phyloP scores from a whole-genome alignment of 2,113 vertebrate species.

The Boulengeromyrus knoepffleri region DNA sequence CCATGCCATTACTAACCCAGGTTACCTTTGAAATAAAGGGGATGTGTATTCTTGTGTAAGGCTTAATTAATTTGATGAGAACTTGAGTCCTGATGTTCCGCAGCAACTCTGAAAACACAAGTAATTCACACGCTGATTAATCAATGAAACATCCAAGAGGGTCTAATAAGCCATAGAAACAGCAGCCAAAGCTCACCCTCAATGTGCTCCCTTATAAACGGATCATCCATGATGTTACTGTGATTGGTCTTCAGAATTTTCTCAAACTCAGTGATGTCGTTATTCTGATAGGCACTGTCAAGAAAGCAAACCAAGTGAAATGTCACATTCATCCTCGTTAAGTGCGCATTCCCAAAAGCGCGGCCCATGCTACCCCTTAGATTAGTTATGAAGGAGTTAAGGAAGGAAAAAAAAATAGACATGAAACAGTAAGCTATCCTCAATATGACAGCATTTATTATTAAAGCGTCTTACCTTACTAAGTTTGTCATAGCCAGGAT shows the following conservation, averaged over 20 bases:
- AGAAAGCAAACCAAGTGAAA: not conserved
- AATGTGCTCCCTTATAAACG: constrained; percentile 98
- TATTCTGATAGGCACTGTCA: constrained; percentile 91
- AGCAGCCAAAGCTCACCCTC: constrained; percentile 70
- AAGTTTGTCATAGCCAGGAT: constrained; percentile 99
- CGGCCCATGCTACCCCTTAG: not conserved
- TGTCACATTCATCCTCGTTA: not conserved
- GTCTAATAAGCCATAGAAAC: not conserved
- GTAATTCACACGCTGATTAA: not conserved
- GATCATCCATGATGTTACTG: constrained; percentile 99
- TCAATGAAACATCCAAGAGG: not conserved
- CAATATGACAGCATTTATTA: not conserved
- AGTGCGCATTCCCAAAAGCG: not conserved
- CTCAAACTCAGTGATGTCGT: constrained; percentile 99
- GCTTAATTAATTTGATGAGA: constrained; percentile 99
- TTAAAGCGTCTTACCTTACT: constrained; percentile 85
- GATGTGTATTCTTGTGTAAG: constrained; percentile 99
- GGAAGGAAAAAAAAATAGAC: not conserved
- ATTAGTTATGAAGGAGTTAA: not conserved
- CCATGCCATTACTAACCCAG: not conserved
- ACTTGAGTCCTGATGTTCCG: constrained; percentile 99
- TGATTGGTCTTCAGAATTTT: constrained; percentile 99
- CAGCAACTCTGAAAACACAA: constrained; percentile 76
- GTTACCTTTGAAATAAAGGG: constrained; percentile 99
- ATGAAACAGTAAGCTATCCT: not conserved